Conservation (phyloP, 1,140 invertebrate genomes). For the Drosophila chauvacae region DNA sequence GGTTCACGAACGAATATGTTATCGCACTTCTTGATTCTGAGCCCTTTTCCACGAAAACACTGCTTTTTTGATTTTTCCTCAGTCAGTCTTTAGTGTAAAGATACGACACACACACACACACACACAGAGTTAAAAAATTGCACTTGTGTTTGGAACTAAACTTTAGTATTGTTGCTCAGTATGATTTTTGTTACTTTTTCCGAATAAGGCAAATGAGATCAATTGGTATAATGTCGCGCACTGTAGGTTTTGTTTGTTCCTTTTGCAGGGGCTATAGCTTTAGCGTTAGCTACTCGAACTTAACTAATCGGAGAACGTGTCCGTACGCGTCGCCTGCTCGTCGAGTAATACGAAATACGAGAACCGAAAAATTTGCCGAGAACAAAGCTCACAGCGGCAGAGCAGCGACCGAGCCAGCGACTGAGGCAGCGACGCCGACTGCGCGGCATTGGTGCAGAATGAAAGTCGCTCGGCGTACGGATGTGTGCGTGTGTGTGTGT, state of each 20-base stretch:
- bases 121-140: slow-evolving; percentile 46
- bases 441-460: slow-evolving; percentile 40
- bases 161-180: neutral
- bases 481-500: slow-evolving; percentile 19
- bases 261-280: slow-evolving; percentile 21
- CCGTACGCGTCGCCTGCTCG: slow-evolving; percentile 65
- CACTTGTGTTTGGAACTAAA: slow-evolving; percentile 29
- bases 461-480: slow-evolving; percentile 27
- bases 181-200: slow-evolving; percentile 1
- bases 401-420: slow-evolving; percentile 19
- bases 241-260: slow-evolving; percentile 6
- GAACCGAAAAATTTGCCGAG: slow-evolving; percentile 64
- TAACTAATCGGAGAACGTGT: slow-evolving; percentile 23
- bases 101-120: neutral
- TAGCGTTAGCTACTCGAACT: slow-evolving; percentile 62
- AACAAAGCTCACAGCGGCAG: slow-evolving; percentile 53
- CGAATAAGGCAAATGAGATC: slow-evolving; percentile 54
- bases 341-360: slow-evolving; percentile 77
- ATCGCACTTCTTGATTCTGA: slow-evolving; percentile 7
- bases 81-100: slow-evolving; percentile 54
- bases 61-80: slow-evolving; percentile 31
- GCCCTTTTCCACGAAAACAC: slow-evolving; percentile 12
- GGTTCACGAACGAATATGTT: slow-evolving; percentile 17
- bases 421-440: slow-evolving; percentile 30
- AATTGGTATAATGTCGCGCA: slow-evolving; percentile 18